A percentile compares a stretch with the other conserved stretches of the same genome.
These are phyloP conservation scores for Morelia viridis DNA, from an alignment of 2,797 vertebrate species.

Conservation along the genomic window DNA sequence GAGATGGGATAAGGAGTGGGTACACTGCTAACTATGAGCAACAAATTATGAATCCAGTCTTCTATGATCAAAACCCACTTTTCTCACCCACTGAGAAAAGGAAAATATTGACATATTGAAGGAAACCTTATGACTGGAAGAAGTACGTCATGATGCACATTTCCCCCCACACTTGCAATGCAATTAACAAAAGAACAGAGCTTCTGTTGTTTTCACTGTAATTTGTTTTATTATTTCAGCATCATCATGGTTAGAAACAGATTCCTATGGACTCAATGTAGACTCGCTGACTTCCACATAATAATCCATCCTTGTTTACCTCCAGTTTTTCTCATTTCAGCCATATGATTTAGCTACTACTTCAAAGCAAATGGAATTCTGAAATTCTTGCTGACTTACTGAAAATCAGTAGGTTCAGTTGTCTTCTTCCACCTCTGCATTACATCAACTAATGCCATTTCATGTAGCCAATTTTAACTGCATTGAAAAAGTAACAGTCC, in stretches of 20 bases:
- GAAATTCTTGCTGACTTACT: neutral
- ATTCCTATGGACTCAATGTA: neutral
- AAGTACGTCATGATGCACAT: neutral
- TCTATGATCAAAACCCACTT: neutral
- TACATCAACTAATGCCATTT: neutral
- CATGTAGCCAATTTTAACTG: neutral
- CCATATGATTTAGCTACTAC: neutral
- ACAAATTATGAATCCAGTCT: neutral
- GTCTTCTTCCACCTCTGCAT: neutral
- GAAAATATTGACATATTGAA: neutral
- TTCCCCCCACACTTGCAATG: neutral
- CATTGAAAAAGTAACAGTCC: slow-evolving; percentile 2
- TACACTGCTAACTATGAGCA: neutral
- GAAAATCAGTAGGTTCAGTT: neutral
- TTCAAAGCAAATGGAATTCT: neutral
- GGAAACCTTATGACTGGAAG: neutral
- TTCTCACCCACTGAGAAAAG: neutral
- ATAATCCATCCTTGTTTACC: neutral
- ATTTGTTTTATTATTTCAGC: neutral
- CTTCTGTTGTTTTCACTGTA: neutral
- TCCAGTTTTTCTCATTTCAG: neutral
- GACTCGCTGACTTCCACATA: neutral
- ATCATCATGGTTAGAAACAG: neutral
- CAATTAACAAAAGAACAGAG: neutral
- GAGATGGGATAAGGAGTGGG: neutral